Evolutionary conservation across 2,113 vertebrate species (phyloP), one percentile per base, ranked within the genome.

Genomic region (Pipra filicauda): DNA sequence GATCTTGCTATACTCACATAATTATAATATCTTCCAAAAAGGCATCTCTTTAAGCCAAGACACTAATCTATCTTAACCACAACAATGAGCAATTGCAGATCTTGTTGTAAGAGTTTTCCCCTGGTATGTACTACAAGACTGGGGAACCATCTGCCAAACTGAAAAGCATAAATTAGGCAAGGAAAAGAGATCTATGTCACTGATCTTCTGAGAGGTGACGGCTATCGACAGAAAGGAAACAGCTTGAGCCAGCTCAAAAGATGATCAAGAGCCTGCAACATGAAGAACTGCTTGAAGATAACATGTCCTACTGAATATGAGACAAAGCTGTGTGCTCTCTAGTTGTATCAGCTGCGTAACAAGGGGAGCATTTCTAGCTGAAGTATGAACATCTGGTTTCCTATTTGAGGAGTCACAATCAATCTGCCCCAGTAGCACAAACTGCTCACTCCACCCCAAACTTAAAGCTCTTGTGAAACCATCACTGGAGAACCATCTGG

Each of bases 401-500:
- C 69, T 85, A 48, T 73, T 79, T 88, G 85, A 94, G 71, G 58
- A 91, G 73, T 64, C 85, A 83, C 39, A 91, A 76, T 85, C 90
- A 85, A 44, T 64, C 76, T 92, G 55, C 55, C 90, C 82, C 88
- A 86, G 62, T 20, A 96, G 70, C 76, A 81, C 73, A 86, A 77
- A 77, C 64, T 77, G 58, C 94, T 95, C 79, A 62, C 78, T 95
- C 81, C 55, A 80, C 37, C 82, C 55, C 59, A 51, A 62, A 86
- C 35, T 71, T 48, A 77, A 83, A 86, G 52, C 64, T 71, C 72
- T 86, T 94, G 76, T 88, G 92, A 95, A 95, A 64, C 86, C 87
- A 88, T 86, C 35, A 16, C 65, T 61, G 75, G n/a, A 58, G 86
- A 88, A 78, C 72, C 90, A 93, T 93, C 95, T 96, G 95, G 57